These are phyloP conservation scores for Heliconius aoede DNA, from an alignment of 2,888 invertebrate genomes.

Conservation along the genomic window DNA sequence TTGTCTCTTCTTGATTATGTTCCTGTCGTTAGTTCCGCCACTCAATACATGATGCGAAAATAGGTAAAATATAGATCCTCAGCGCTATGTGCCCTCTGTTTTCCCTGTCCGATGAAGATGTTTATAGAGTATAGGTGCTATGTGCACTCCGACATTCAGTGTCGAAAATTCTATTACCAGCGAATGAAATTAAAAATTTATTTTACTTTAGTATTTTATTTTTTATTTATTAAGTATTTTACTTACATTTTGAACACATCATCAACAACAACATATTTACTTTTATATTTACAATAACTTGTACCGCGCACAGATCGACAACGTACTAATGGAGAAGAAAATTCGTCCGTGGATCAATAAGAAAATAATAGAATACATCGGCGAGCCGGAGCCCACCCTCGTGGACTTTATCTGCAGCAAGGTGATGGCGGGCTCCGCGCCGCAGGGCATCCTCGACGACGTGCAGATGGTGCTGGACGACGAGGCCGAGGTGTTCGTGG, in stretches of 20 bases:
- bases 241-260: no score
- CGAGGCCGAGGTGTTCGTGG: slow-evolving; percentile 99
- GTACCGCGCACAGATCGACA: slow-evolving; percentile 82
- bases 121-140: no score
- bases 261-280: no score
- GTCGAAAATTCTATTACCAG: no score
- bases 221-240: no score
- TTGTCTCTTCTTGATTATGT: background rate
- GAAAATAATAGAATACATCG: slow-evolving; percentile 99
- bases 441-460: slow-evolving; percentile 97
- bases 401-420: slow-evolving; percentile 99
- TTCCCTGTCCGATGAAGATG: no score
- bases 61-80: no score
- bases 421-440: slow-evolving; percentile 95
- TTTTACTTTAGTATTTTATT: no score
- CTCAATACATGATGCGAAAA: background rate
- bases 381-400: slow-evolving; percentile 98
- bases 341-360: slow-evolving; percentile 99
- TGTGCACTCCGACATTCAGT: no score
- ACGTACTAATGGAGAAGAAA: slow-evolving; percentile 94
- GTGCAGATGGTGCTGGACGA: slow-evolving; percentile 99
- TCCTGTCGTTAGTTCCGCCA: background rate
- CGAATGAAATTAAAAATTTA: no score
- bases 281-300: no score
- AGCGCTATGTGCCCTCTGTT: no score